Evolutionary conservation across 2,113 vertebrate species (phyloP).

Genomic region (Chrysochloris asiatica): DNA sequence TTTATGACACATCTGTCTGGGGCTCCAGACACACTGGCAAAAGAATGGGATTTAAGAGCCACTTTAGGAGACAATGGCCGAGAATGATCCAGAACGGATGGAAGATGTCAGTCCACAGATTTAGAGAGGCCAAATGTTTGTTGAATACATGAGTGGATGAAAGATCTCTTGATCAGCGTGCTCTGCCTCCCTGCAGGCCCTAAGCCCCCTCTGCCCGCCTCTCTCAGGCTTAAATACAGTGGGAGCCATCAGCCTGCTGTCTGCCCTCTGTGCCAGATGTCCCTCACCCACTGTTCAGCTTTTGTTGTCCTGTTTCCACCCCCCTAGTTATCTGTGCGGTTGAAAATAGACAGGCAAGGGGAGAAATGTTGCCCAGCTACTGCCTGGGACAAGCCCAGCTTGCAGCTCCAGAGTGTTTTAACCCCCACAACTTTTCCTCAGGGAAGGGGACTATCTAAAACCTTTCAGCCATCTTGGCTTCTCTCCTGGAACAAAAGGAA

Average conservation of each 20-base stretch:
- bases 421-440: not conserved
- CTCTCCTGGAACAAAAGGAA: not conserved
- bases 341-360: constrained; percentile 1
- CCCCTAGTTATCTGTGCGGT: not conserved
- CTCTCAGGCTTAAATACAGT: not conserved
- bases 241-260: not conserved
- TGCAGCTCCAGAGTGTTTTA: not conserved
- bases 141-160: not conserved
- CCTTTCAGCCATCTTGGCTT: not conserved
- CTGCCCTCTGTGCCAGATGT: not conserved
- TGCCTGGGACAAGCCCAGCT: not conserved
- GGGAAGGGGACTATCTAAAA: not conserved
- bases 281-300: constrained; percentile 9
- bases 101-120: not conserved
- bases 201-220: not conserved
- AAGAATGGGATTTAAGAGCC: not conserved
- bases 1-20: too few species aligned
- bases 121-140: not conserved
- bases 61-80: not conserved
- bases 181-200: not conserved
- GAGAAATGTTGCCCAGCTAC: constrained; percentile 33
- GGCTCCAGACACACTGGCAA: not conserved
- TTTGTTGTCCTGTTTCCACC: not conserved
- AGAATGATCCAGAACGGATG: not conserved
- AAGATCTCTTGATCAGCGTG: not conserved